Conservation (phyloP, 2,113 vertebrate species). For the Leucopsar rothschildi region DNA sequence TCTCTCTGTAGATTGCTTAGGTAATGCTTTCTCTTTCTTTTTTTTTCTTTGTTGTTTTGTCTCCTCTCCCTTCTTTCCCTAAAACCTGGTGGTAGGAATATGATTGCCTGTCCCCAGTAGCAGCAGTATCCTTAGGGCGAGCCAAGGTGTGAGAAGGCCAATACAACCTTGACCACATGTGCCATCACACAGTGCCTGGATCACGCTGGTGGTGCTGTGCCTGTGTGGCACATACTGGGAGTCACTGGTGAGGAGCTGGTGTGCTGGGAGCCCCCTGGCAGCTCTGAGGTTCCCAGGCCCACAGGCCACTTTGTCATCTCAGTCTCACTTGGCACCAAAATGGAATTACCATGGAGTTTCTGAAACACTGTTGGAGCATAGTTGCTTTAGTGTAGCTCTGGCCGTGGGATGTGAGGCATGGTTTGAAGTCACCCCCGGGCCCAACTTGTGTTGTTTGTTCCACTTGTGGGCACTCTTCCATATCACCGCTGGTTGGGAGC, state of each 20-base stretch:
- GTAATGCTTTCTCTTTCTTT: neutral
- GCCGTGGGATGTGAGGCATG: fast-evolving
- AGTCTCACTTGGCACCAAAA: neutral
- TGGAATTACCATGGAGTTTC: neutral
- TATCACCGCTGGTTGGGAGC: fast-evolving
- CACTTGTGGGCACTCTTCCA: neutral
- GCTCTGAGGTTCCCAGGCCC: fast-evolving
- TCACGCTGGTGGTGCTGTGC: neutral
- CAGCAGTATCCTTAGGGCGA: neutral
- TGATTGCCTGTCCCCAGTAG: neutral
- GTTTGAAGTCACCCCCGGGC: neutral
- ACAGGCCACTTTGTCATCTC: neutral
- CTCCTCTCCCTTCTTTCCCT: neutral
- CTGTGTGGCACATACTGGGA: fast-evolving
- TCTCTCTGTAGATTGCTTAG: neutral
- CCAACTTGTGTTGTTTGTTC: neutral
- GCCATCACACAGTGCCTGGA: neutral
- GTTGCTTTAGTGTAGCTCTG: neutral
- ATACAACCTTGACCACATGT: neutral
- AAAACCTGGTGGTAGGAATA: neutral
- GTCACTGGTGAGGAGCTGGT: neutral
- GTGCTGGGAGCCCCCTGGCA: neutral
- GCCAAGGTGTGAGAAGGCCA: neutral
- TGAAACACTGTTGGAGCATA: neutral
- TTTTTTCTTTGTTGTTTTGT: neutral